phyloP scores from a whole-genome alignment of 1,140 invertebrate genomes.

The Aphelinus certus region DNA sequence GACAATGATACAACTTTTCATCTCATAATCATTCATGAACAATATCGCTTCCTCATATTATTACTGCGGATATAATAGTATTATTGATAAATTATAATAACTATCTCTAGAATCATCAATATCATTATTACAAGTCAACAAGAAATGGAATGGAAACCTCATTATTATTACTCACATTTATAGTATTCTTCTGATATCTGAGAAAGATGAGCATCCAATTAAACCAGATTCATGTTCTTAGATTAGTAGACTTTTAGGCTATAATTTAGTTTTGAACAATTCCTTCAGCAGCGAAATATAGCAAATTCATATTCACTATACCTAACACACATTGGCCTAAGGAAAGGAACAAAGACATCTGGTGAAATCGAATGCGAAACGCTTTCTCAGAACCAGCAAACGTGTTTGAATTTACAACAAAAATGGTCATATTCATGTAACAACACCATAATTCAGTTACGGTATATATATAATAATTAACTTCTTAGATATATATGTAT shows the following conservation, averaged over 20 bases:
- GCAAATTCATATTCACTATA: no score
- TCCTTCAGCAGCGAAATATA: constrained; percentile 4
- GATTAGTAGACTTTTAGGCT: constrained; percentile 1
- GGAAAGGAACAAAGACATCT: no score
- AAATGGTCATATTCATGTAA: constrained; percentile 55
- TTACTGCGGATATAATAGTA: constrained; percentile 9
- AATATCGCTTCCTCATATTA: neutral
- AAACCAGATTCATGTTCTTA: constrained; percentile 18
- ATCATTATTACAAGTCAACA: constrained; percentile 56
- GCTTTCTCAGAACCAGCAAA: constrained; percentile 13
- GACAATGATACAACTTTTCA: neutral
- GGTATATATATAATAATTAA: constrained; percentile 60
- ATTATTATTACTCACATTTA: neutral
- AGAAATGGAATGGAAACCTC: constrained; percentile 54
- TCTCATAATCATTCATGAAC: no score
- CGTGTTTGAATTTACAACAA: constrained; percentile 23
- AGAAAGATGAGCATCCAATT: constrained; percentile 13
- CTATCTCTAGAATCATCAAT: constrained; percentile 44
- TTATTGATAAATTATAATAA: constrained; percentile 32
- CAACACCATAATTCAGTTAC: constrained; percentile 46
- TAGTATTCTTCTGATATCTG: neutral
- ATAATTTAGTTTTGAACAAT: neutral
- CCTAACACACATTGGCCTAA: no score
- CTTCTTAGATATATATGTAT: constrained; percentile 49
- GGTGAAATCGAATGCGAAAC: constrained; percentile 3